Percentiles rank a stretch among this genome's conserved stretches.
Evolutionary conservation across 2,797 vertebrate genomes (phyloP).

Genomic region (Eupleurogrammus muticus): DNA sequence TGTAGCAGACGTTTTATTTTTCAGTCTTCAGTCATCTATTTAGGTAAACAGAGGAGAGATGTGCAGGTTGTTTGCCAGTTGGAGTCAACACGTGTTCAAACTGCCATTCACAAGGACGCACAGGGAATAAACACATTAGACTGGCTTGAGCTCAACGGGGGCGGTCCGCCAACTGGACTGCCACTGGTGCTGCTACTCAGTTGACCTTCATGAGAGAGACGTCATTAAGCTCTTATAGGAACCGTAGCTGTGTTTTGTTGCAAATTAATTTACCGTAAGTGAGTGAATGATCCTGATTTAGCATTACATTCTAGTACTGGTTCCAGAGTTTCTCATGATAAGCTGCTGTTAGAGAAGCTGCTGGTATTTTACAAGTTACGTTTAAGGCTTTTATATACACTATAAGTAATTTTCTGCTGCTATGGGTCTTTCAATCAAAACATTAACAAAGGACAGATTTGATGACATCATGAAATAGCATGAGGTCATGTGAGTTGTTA

Average conservation of each 20-base stretch:
- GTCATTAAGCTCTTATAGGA: constrained; percentile 26
- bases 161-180: constrained; percentile 43
- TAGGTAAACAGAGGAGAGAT: constrained; percentile 66
- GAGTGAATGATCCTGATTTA: neutral
- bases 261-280: constrained; percentile 16
- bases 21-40: constrained; percentile 67
- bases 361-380: constrained; percentile 5
- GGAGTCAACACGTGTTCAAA: constrained; percentile 56
- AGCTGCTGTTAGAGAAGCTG: constrained; percentile 22
- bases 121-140: constrained; percentile 53
- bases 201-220: constrained; percentile 30
- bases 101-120: constrained; percentile 47
- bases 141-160: constrained; percentile 22
- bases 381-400: neutral
- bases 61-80: constrained; percentile 62
- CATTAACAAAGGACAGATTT: too few relatives aligned
- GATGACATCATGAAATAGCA: too few relatives aligned
- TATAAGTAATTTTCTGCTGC: too few relatives aligned
- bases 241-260: constrained; percentile 15
- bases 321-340: constrained; percentile 9
- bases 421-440: too few relatives aligned
- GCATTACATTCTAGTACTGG: neutral
- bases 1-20: constrained; percentile 60
- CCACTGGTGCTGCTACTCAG: constrained; percentile 47
- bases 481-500: too few relatives aligned